Base-by-base conservation (phyloP, 2,888 invertebrate species). In the Encarsia formosa region DNA sequence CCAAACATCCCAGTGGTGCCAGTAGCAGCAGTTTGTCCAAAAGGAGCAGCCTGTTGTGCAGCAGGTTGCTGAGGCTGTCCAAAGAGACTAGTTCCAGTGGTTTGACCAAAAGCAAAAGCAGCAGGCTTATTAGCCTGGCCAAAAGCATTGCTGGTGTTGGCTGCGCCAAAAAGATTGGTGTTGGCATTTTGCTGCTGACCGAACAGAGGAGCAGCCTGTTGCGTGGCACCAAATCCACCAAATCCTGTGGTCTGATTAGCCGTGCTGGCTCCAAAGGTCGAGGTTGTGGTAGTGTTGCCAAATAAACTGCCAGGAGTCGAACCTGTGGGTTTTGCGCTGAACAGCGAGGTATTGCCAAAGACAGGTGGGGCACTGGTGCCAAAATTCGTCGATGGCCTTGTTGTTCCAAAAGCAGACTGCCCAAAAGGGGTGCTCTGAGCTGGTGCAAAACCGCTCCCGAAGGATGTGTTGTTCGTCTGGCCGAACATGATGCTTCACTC, bases 321-420 rank as follows among this genome's bases (percentile, higher is more conserved):
- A 52, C 79, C 78, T 31, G 79, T 71, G 8, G 78, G 71, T 39
- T 71, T 71, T 29, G 71, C 63, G 56, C 80, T 82, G 70, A 85
- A 85, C 48, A 84, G 70, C 26, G 78, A 73, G 39, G 75, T 70
- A 24, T 81, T 80, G 0, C 88, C 88, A 73, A 89, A 89, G 0
- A 86, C 80, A 0, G 86, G 81, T 5, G 86, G 78, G 1, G 81
- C 77, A 11, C 64, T 65, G 3, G 81, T 81, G 24, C 86, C 86
- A 53, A 86, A 86, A 53, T 19, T 81, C 0, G 81, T 78, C 2
- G 81, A 80, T 0, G 82, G 77, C 52, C 72, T 66, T 3, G 84
- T 78, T 73, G 81, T 76, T 1, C 80, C 79, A 69, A 81, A 81
- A 1, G 80, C 74, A 1, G 79, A 71, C 56, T 70, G 71, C 16